Evolutionary conservation across 2,113 vertebrate species (phyloP).

Genomic region (Clupea harengus): DNA sequence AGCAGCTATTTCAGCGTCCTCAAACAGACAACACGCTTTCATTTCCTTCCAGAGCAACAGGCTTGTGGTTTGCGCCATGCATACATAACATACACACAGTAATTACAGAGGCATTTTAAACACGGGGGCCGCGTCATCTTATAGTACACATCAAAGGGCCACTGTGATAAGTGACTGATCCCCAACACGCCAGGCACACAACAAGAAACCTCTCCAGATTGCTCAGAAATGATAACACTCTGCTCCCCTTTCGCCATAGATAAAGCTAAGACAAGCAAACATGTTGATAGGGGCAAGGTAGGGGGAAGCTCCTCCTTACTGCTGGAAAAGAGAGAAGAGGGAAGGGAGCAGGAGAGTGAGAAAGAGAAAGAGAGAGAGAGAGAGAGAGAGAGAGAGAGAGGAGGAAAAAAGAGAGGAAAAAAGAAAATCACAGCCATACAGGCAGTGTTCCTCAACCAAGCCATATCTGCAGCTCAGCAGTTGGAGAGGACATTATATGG

Average conservation of each 20-base stretch:
- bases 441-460: conserved; percentile 51
- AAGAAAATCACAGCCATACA: conserved; percentile 67
- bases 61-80: conserved; percentile 44
- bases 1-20: neutral
- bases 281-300: conserved; percentile 32
- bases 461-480: conserved; percentile 46
- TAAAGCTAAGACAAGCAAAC: conserved; percentile 56
- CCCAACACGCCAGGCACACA: conserved; percentile 55
- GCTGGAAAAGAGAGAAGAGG: conserved; percentile 53
- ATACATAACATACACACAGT: conserved; percentile 53
- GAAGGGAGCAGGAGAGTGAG: conserved; percentile 6
- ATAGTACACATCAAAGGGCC: conserved; percentile 67
- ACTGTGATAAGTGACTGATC: conserved; percentile 49
- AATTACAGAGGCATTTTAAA: conserved; percentile 74
- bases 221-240: conserved; percentile 27
- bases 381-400: conserved; percentile 48
- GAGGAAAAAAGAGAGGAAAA: conserved; percentile 49
- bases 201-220: conserved; percentile 41
- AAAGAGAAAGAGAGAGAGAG: conserved; percentile 7
- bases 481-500: conserved; percentile 49
- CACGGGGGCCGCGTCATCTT: conserved; percentile 67
- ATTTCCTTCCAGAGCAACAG: conserved; percentile 19
- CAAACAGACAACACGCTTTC: neutral
- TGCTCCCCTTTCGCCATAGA: conserved; percentile 35
- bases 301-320: conserved; percentile 58